Evolutionary conservation across 2,113 vertebrate genomes (phyloP).

Genomic region (Chamaea fasciata): DNA sequence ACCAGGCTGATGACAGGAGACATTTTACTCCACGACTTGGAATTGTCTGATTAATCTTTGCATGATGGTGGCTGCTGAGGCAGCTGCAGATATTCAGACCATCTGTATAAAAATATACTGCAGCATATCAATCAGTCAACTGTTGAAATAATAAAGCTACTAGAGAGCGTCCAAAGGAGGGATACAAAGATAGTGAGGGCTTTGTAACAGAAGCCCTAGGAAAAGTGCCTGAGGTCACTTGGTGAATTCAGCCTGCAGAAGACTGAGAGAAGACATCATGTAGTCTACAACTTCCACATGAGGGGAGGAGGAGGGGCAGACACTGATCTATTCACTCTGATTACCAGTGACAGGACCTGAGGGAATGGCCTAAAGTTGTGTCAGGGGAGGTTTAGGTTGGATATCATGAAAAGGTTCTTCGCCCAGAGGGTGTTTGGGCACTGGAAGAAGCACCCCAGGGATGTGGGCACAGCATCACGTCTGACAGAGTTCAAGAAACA

Average conservation of each 20-base stretch:
- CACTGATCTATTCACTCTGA: neutral
- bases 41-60: neutral
- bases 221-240: neutral
- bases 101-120: neutral
- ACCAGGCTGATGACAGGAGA: neutral
- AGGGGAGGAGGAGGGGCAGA: neutral
- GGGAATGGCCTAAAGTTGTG: neutral
- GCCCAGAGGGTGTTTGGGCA: accelerated
- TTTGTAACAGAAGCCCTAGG: neutral
- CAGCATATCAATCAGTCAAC: neutral
- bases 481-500: neutral
- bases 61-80: neutral
- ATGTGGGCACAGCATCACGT: neutral
- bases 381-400: neutral
- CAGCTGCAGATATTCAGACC: neutral
- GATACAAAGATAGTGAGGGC: no score
- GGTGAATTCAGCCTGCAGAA: neutral
- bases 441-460: neutral
- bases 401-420: neutral
- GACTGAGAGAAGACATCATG: neutral
- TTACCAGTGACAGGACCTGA: neutral
- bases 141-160: neutral
- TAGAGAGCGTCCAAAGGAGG: neutral
- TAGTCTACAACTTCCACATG: accelerated
- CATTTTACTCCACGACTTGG: neutral